phyloP scores from a whole-genome alignment of 2,888 invertebrate species.

The Epinotia brunnichana region DNA sequence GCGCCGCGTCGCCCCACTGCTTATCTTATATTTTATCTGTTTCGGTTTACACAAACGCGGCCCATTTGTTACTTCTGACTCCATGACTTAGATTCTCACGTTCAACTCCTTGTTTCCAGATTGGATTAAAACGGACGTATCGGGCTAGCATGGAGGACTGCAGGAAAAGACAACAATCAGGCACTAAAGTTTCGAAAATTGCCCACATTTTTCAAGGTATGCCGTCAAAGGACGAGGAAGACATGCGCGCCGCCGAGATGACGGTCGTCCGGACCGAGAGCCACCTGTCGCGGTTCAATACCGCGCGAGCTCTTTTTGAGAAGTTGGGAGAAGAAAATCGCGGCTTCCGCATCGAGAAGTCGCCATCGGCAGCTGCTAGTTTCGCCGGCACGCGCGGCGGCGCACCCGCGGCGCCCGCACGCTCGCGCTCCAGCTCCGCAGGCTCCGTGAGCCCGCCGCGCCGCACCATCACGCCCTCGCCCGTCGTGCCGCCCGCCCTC shows the following conservation, averaged over 20 bases:
- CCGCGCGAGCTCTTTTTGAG: slow-evolving; percentile 95
- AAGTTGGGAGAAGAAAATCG: slow-evolving; percentile 91
- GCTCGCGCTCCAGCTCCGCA: slow-evolving; percentile 87
- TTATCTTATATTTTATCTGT: slow-evolving; percentile 70
- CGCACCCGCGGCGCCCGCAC: slow-evolving; percentile 80
- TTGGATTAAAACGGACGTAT: slow-evolving; percentile 79
- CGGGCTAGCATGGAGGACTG: slow-evolving; percentile 87
- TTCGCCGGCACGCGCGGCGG: slow-evolving; percentile 82
- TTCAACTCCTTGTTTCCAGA: slow-evolving; percentile 71
- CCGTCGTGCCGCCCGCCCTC: slow-evolving; percentile 71
- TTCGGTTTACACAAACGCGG: slow-evolving; percentile 59
- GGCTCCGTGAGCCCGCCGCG: slow-evolving; percentile 85
- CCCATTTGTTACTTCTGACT: slow-evolving; percentile 57
- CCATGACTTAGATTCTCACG: slow-evolving; percentile 53
- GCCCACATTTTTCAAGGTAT: slow-evolving; percentile 94
- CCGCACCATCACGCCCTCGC: slow-evolving; percentile 81
- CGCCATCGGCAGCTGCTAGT: slow-evolving; percentile 81
- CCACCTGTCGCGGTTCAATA: slow-evolving; percentile 95
- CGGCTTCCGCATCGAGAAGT: slow-evolving; percentile 84
- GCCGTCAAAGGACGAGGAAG: slow-evolving; percentile 83
- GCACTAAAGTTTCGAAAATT: slow-evolving; percentile 95
- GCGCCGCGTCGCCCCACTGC: slow-evolving; percentile 50
- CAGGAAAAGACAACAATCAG: slow-evolving; percentile 84
- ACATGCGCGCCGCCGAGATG: slow-evolving; percentile 83
- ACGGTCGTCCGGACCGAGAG: slow-evolving; percentile 94